A percentile compares a stretch with the other conserved stretches of the same genome.
Evolutionary conservation across 2,113 vertebrate species (phyloP).

Genomic region (Catharus fuscescens): DNA sequence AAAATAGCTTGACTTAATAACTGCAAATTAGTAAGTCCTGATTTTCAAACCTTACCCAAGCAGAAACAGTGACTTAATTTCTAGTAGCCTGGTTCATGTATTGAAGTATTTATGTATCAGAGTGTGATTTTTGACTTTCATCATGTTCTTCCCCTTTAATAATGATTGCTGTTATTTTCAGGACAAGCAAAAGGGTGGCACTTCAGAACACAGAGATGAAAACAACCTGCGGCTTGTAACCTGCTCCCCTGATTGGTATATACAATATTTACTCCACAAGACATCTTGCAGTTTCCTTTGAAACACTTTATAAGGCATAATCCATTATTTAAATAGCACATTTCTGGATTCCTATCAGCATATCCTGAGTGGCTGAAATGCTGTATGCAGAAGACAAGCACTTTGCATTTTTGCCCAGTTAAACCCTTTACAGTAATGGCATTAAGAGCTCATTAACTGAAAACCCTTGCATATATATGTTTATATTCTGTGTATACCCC

Average conservation of each 20-base stretch:
- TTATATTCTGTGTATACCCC: background rate
- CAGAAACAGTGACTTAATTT: background rate
- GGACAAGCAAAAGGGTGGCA: constrained; percentile 75
- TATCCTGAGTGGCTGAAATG: background rate
- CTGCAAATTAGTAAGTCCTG: background rate
- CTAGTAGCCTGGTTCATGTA: background rate
- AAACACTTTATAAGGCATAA: background rate
- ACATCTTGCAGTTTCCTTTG: background rate
- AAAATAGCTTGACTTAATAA: background rate
- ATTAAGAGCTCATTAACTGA: background rate
- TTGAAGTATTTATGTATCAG: background rate
- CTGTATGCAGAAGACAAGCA: background rate
- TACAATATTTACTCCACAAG: background rate
- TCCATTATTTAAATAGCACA: background rate
- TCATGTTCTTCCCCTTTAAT: background rate
- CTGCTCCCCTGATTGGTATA: constrained; percentile 89
- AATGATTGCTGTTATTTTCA: constrained; percentile 59
- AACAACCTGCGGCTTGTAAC: constrained; percentile 82
- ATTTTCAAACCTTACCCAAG: background rate
- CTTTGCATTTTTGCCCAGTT: background rate
- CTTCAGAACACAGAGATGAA: constrained; percentile 80
- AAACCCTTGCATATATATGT: background rate
- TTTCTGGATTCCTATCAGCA: background rate
- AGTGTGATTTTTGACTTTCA: background rate
- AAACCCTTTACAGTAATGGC: too few relatives aligned